phyloP scores from a whole-genome alignment of 2,113 vertebrate genomes.

The Girardinichthys multiradiatus region DNA sequence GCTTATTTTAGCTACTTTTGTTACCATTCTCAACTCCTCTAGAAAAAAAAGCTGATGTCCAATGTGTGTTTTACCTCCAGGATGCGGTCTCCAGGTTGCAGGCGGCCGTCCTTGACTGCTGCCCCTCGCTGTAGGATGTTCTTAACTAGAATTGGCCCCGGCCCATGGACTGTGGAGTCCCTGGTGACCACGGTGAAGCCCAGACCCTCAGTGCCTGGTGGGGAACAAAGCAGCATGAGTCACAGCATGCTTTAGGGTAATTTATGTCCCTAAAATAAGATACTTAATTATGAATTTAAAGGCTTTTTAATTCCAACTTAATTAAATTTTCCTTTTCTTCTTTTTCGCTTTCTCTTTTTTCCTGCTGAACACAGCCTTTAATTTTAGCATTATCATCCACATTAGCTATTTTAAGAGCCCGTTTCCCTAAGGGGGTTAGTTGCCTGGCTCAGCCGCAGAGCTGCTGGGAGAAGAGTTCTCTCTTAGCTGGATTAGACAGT shows the following conservation, averaged over 20 bases:
- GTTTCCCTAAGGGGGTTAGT: conserved; percentile 45
- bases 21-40: background rate
- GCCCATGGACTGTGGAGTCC: conserved; percentile 88
- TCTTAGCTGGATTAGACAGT: conserved; percentile 73
- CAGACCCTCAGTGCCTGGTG: conserved; percentile 88
- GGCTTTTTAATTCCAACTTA: conserved; percentile 47
- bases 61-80: conserved; percentile 84
- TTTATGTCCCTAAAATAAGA: conserved; percentile 12
- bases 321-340: conserved; percentile 37
- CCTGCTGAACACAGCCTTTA: conserved; percentile 9
- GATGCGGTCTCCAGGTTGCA: conserved; percentile 93
- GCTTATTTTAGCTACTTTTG: background rate
- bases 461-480: conserved; percentile 48
- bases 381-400: conserved; percentile 40
- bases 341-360: background rate
- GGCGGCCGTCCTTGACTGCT: conserved; percentile 91
- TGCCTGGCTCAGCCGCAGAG: conserved; percentile 46
- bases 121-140: conserved; percentile 92
- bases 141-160: conserved; percentile 94
- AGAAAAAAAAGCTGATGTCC: background rate
- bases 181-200: conserved; percentile 97
- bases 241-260: conserved; percentile 2
- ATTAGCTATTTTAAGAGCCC: conserved; percentile 62
- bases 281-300: conserved; percentile 39
- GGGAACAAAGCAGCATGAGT: conserved; percentile 10